Evolutionary conservation across 2,888 invertebrate genomes (phyloP).

Genomic region (Andrena bucephala): DNA sequence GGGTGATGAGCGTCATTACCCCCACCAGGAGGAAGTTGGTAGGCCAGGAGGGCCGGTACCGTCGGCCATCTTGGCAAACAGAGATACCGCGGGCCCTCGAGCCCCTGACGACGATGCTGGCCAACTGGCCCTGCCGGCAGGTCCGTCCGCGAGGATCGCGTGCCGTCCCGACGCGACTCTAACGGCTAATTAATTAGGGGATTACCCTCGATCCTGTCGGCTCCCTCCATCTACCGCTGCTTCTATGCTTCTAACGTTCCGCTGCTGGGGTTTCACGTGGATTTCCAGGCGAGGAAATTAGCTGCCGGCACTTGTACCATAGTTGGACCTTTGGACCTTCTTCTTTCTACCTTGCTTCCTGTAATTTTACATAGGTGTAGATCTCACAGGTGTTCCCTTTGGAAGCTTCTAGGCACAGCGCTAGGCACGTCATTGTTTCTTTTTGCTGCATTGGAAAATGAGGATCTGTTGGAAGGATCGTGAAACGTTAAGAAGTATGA

Average conservation of each 20-base stretch:
- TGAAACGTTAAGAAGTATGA: too few species aligned
- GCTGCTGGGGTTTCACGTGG: background rate
- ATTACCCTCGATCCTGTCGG: slow-evolving; percentile 71
- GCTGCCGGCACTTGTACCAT: too few species aligned
- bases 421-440: too few species aligned
- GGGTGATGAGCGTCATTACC: slow-evolving; percentile 85
- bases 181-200: slow-evolving; percentile 83
- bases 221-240: slow-evolving; percentile 48
- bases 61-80: slow-evolving; percentile 83
- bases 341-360: too few species aligned
- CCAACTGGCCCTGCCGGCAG: slow-evolving; percentile 70
- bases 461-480: background rate
- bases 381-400: too few species aligned
- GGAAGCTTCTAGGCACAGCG: too few species aligned
- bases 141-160: slow-evolving; percentile 77
- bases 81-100: slow-evolving; percentile 68
- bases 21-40: slow-evolving; percentile 74
- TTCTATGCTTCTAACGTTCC: slow-evolving; percentile 40
- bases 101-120: slow-evolving; percentile 64
- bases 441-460: too few species aligned
- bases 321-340: too few species aligned
- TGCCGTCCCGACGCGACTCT: slow-evolving; percentile 79
- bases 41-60: slow-evolving; percentile 77
- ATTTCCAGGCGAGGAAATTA: background rate
- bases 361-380: too few species aligned